Conservation (phyloP, 2,888 invertebrate genomes). For the Isoperla grammatica region DNA sequence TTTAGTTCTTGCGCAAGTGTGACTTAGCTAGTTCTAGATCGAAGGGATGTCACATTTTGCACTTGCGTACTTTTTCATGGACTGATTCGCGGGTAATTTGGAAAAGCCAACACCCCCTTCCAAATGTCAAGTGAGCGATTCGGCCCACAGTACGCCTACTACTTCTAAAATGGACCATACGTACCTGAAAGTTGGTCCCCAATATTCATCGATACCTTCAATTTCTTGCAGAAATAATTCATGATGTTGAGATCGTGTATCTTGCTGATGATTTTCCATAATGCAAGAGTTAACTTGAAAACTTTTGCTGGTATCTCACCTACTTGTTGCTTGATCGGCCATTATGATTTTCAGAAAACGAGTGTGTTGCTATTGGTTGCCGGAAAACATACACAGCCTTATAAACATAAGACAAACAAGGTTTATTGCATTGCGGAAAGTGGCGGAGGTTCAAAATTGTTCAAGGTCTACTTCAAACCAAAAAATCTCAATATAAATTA, state of each 20-base stretch:
- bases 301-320: background rate
- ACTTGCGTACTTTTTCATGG: conserved; percentile 24
- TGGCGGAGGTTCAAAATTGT: too few species aligned
- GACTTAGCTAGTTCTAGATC: background rate
- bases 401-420: too few species aligned
- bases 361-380: too few species aligned
- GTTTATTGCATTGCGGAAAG: too few species aligned
- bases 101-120: background rate
- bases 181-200: conserved; percentile 84
- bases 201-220: conserved; percentile 86
- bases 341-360: too few species aligned
- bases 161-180: conserved; percentile 20
- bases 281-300: background rate
- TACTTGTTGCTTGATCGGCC: background rate
- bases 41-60: conserved; percentile 4
- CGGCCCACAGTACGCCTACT: background rate
- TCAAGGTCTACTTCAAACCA: too few species aligned
- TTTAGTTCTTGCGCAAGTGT: conserved; percentile 6
- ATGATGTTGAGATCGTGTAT: conserved; percentile 45
- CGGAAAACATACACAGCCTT: too few species aligned
- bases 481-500: too few species aligned
- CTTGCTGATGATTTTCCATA: conserved; percentile 20
- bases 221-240: conserved; percentile 68
- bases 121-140: conserved; percentile 2
- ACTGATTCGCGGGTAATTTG: conserved; percentile 22